A percentile compares a stretch with the other conserved stretches of the same genome.
Conservation (phyloP, 1,140 invertebrate genomes). For the Drosophila bifasciata region DNA sequence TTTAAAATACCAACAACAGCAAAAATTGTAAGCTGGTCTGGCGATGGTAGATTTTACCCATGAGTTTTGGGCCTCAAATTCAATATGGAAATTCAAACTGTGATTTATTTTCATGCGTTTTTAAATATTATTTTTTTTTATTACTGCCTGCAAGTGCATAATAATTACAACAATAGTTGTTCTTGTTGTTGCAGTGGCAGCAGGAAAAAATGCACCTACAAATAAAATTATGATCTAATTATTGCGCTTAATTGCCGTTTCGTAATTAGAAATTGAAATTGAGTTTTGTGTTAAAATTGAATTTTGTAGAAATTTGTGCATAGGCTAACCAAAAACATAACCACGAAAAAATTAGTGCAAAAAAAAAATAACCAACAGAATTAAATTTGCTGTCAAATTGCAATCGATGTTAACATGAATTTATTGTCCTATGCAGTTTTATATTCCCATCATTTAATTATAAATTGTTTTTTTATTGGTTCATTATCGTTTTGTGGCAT, state of each 20-base stretch:
- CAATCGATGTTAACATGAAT: conserved; percentile 36
- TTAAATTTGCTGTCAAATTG: conserved; percentile 50
- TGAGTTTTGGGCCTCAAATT: conserved; percentile 33
- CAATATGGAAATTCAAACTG: conserved; percentile 5
- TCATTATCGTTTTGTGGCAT: too few relatives aligned
- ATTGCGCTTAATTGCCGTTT: conserved; percentile 31
- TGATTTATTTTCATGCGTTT: conserved; percentile 31
- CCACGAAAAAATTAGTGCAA: conserved; percentile 9
- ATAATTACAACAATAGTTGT: conserved; percentile 29
- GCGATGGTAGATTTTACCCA: conserved; percentile 27
- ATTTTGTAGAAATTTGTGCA: conserved; percentile 15
- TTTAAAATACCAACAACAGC: conserved; percentile 6
- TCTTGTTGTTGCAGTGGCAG: conserved; percentile 3
- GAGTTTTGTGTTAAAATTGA: conserved; percentile 32
- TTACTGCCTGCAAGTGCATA: conserved; percentile 17
- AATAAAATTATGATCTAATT: conserved; percentile 41
- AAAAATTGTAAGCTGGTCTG: conserved; percentile 43
- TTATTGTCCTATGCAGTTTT: conserved; percentile 32
- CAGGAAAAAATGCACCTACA: conserved; percentile 19
- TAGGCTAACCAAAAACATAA: conserved; percentile 13
- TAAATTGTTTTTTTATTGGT: conserved; percentile 20
- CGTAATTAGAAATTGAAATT: conserved; percentile 39
- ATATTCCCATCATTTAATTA: conserved; percentile 38
- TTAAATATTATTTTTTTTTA: conserved; percentile 15
- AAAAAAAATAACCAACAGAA: conserved; percentile 21